Conservation (phyloP, 2,888 invertebrate genomes). For the Meandrusa payeni region DNA sequence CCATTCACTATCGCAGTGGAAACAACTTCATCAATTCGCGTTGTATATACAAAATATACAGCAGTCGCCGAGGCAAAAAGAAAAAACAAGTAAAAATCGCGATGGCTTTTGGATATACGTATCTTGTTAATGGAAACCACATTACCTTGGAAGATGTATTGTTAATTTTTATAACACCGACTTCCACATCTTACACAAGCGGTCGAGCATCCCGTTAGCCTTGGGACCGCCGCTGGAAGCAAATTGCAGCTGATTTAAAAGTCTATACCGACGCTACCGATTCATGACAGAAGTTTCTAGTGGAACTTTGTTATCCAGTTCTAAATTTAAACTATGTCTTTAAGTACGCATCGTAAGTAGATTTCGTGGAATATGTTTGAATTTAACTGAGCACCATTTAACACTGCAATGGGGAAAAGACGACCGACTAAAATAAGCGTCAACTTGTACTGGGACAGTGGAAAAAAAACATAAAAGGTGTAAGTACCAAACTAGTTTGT, state of each 20-base stretch:
- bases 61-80: neutral
- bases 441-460: neutral
- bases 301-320: neutral
- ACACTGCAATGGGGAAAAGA: too few species aligned
- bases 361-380: neutral
- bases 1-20: too few species aligned
- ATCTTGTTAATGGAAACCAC: too few species aligned
- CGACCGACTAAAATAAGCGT: too few species aligned
- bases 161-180: neutral
- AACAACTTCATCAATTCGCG: too few species aligned
- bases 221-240: constrained; percentile 1
- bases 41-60: too few species aligned
- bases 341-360: neutral
- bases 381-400: too few species aligned
- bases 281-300: constrained; percentile 7
- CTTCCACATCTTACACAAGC: neutral
- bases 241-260: neutral
- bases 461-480: too few species aligned
- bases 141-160: constrained; percentile 12
- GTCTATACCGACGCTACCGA: neutral
- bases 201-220: neutral
- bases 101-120: too few species aligned
- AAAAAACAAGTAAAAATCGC: neutral
- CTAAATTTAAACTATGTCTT: constrained; percentile 9
- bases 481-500: too few species aligned